phyloP scores from a whole-genome alignment of 2,113 vertebrate genomes.

The Aegypius monachus region DNA sequence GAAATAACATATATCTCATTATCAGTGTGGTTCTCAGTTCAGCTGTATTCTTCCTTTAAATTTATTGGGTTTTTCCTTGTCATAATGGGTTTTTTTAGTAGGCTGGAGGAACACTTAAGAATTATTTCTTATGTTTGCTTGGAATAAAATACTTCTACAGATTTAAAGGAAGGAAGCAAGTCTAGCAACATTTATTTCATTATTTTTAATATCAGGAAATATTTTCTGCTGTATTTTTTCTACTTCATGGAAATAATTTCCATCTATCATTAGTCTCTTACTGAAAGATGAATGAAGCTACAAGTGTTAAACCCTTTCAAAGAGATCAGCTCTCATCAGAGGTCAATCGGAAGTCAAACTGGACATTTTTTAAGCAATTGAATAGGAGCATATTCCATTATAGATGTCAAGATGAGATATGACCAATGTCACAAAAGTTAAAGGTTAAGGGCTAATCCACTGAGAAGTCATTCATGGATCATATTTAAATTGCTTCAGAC shows the following conservation, averaged over 20 bases:
- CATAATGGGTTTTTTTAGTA: background rate
- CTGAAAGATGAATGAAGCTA: background rate
- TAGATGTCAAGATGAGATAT: slow-evolving; percentile 60
- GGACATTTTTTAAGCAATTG: slow-evolving; percentile 62
- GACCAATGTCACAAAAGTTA: slow-evolving; percentile 53
- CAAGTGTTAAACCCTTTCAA: slow-evolving; percentile 23
- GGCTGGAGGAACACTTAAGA: background rate
- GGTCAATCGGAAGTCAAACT: slow-evolving; percentile 63
- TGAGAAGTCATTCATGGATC: slow-evolving; percentile 45
- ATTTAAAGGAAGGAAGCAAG: background rate
- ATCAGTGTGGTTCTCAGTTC: background rate
- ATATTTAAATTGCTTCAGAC: slow-evolving; percentile 61
- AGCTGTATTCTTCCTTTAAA: background rate
- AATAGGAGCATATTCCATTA: slow-evolving; percentile 65
- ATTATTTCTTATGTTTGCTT: background rate
- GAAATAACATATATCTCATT: background rate
- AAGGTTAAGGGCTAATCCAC: slow-evolving; percentile 68
- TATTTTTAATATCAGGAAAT: background rate
- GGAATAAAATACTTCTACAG: background rate
- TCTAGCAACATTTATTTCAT: background rate
- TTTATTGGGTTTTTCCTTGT: background rate
- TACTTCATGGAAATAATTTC: background rate
- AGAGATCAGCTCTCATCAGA: slow-evolving; percentile 34
- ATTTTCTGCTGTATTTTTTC: background rate
- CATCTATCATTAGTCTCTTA: background rate